Conservation (phyloP, 2,888 invertebrate genomes). For the Cecidostiba fungosa region DNA sequence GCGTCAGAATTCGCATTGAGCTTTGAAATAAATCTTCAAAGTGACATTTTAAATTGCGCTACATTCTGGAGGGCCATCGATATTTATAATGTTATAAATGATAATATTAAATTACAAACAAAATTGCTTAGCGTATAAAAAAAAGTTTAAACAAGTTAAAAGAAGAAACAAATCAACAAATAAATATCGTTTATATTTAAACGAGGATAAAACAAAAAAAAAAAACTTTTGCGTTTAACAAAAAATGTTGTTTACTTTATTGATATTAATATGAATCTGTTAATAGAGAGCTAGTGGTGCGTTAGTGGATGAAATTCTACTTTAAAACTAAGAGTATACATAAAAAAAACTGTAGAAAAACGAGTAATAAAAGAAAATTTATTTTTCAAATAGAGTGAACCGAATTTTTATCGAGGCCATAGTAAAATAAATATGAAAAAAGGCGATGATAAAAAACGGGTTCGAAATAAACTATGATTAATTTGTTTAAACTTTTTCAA, state of each 20-base stretch:
- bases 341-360: neutral
- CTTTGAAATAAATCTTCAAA: no score
- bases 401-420: neutral
- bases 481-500: slow-evolving; percentile 10
- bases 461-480: neutral
- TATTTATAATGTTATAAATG: neutral
- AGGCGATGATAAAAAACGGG: neutral
- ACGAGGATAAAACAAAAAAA: no score
- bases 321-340: neutral
- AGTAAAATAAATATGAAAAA: neutral
- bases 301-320: neutral
- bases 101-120: neutral
- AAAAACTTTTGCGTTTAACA: no score
- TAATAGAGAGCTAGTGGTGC: neutral
- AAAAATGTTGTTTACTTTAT: no score
- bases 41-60: neutral
- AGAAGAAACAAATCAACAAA: neutral
- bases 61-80: neutral
- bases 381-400: neutral
- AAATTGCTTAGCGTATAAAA: neutral
- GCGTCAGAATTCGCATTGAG: no score
- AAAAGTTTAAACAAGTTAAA: slow-evolving; percentile 6
- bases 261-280: neutral
- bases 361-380: neutral
- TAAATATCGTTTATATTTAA: neutral